Base-by-base conservation (phyloP, 2,888 invertebrate species). In the Xylota segnis region DNA sequence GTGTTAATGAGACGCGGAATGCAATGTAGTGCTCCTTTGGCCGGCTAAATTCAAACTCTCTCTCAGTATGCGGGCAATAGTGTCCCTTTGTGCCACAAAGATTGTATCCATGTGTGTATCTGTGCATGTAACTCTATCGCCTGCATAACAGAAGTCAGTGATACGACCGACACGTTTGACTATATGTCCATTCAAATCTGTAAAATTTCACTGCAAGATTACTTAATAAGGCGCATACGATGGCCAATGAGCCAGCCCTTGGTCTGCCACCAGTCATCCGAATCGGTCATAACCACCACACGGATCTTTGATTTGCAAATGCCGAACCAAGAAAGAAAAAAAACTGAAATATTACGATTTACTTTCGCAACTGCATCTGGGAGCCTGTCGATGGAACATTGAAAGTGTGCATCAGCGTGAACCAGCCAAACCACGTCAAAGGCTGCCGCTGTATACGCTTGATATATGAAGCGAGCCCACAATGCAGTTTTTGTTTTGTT, bases 331-430 rank as follows among this genome's bases (percentile, higher is more conserved):
- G 34, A 27, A 27, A 16, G 5, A 32, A 52, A 59, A 47, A 47
- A 16, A 43, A 59, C 23, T 34, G 50, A 32, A 50, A 66, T 32
- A 23, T n/a, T 83, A 71, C 76, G 81, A 76, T 82, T 86, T 86
- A 72, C 72, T 82, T 86, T 86, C 86, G 82, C 72, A 86, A 86
- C 86, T 86, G 56, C 82, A 82, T 66, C 66, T 77, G 86, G 68
- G 56, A 72, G 86, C 82, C 82, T 82, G 86, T 86, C 86, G 82
- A 76, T 86, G 76, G 76, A 77, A 68, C 82, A 86, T 72, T 86
- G 86, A 86, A 86, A 86, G 86, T 82, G 86, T 82, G 82, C 86
- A 86, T 82, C 86, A 74, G 82, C 82, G 86, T 72, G 82, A 86
- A 86, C 77, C 86, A 63, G 63, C 66, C 47, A 86, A 77, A 86